These are phyloP conservation scores for Amphilophus citrinellus DNA, from an alignment of 2,113 vertebrate species.

Conservation along the genomic window DNA sequence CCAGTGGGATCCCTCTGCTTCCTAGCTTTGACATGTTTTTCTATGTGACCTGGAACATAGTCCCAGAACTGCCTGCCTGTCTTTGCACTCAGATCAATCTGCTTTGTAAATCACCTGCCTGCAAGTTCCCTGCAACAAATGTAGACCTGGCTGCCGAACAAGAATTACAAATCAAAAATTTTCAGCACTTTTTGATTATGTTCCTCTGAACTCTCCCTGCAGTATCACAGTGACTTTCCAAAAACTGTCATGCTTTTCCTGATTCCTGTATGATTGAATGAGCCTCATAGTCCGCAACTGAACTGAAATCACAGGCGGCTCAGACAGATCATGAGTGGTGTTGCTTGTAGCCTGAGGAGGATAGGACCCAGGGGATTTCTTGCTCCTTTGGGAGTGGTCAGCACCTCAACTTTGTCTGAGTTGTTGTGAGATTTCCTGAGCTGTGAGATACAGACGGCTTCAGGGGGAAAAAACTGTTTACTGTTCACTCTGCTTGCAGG, in stretches of 20 bases:
- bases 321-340: constrained; percentile 51
- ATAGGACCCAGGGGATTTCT: constrained; percentile 81
- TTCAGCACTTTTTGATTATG: not conserved
- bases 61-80: constrained; percentile 46
- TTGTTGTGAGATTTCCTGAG: constrained; percentile 76
- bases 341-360: constrained; percentile 60
- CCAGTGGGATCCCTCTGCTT: constrained; percentile 61
- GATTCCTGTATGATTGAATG: constrained; percentile 42
- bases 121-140: constrained; percentile 27
- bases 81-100: constrained; percentile 56
- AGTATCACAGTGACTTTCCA: not conserved
- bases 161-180: not conserved
- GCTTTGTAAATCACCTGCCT: constrained; percentile 61
- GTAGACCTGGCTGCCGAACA: constrained; percentile 43
- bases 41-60: constrained; percentile 39
- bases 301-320: constrained; percentile 42
- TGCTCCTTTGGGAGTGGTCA: constrained; percentile 80
- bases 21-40: constrained; percentile 47
- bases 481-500: constrained; percentile 76
- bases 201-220: not conserved
- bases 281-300: constrained; percentile 33
- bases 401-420: constrained; percentile 74
- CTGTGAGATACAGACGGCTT: constrained; percentile 60
- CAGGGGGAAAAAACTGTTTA: constrained; percentile 59
- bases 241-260: constrained; percentile 13